Evolutionary conservation across 2,888 invertebrate genomes (phyloP), one percentile per base, ranked within the genome.

Genomic region (Aphrophora alni): DNA sequence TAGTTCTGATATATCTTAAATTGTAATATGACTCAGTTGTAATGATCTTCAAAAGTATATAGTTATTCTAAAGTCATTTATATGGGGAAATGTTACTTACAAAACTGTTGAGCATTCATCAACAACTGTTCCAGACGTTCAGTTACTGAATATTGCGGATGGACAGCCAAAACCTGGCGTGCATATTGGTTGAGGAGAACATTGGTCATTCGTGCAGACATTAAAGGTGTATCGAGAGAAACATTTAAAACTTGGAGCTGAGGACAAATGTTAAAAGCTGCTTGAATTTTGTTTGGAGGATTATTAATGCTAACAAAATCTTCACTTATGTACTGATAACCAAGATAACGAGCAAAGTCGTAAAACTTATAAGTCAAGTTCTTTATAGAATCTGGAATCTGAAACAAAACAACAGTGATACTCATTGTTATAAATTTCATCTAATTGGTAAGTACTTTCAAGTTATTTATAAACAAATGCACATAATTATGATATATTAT

Each of bases 321-420:
- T 77, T 90, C 89, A 75, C 91, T 89, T 28, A 89, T 85, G 85
- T 91, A 88, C 86, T 90, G 89, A 86, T 87, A 91, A 17, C 89
- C 89, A 71, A 88, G 84, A 82, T 90, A 87, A 82, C 91, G 89
- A 3, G 89, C 86, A 24, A 89, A 86, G 78, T 89, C 87, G 87
- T 90, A 91, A 1, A 87, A 84, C 82, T 89, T 88, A 87, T 90
- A 88, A 33, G 90, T 88, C 82, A 86, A 85, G 86, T 91, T 90
- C 83, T 88, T 89, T 70, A 89, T 83, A 17, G 86, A 84, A 1
- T 88, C 86, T 78, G 89, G 89, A 3, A 92, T 84, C 83, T 84
- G 79, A 38, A 28, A 75, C 24, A 28, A 24, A 68, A 24, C 7
- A 3, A 69, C n/a, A n/a, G n/a, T n/a, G n/a, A n/a, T n/a, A n/a